Evolutionary conservation across 37 sponge, comb jelly and placozoan genomes (phyloP), one percentile per base, ranked within the genome.

Genomic region (Oscarella lobularis): DNA sequence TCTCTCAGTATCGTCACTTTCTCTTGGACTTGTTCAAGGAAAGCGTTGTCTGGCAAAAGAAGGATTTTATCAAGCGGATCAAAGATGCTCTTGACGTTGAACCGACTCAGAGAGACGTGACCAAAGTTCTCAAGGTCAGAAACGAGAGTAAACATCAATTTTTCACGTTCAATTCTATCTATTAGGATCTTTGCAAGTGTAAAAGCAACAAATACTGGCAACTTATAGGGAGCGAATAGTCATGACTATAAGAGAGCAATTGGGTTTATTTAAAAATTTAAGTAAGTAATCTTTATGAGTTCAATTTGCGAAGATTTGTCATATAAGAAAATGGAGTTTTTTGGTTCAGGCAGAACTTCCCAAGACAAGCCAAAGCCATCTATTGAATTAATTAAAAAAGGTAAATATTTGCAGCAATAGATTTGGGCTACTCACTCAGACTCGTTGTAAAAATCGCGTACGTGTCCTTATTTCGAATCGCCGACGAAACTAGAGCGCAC

Each of bases 401-500:
- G n/a, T n/a, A n/a, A n/a, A n/a, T n/a, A n/a, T n/a, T n/a, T n/a
- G n/a, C n/a, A n/a, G n/a, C n/a, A n/a, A n/a, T n/a, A n/a, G n/a
- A n/a, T n/a, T n/a, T n/a, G n/a, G n/a, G n/a, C 20, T 27, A 66
- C 67, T 36, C 34, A 86, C 87, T 68, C n/a, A 82, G 20, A n/a
- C 32, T 2, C 36, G n/a, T 3, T 41, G 54, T 20, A 78, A 86
- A 86, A 29, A 76, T 40, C 34, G 38, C 31, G 66, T 82, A 86
- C 0, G 87, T 86, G 31, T 74, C 80, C 40, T 27, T 39, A 39
- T 86, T 86, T 6, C 87, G 31, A 27, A 86, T 35, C 27, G 83
- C 82, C 2, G 87, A 78, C 38, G 80, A 36, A 36, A 82, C 36
- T 27, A 66, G 39, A 3, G 76, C 83, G n/a, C 66, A 32, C 2